These are phyloP conservation scores for Antrozous pallidus DNA, from an alignment of 2,797 vertebrate species.

Conservation along the genomic window DNA sequence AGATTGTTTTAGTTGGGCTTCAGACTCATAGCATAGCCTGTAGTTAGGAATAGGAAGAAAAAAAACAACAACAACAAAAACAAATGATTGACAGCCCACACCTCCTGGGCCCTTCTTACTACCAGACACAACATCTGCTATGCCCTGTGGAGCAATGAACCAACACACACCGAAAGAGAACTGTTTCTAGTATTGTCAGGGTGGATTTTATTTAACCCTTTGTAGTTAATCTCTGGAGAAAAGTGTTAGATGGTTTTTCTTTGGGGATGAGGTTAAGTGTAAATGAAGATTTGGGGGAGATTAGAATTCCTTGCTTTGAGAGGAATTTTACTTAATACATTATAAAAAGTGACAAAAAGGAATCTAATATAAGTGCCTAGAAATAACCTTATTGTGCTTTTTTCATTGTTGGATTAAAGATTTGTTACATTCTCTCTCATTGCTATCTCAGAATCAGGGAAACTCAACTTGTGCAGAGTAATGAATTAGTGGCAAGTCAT, in stretches of 20 bases:
- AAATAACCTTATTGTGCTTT: background rate
- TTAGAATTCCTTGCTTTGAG: constrained; percentile 25
- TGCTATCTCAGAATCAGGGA: background rate
- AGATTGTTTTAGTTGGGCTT: constrained; percentile 86
- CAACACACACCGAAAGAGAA: constrained; percentile 85
- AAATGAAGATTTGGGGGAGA: background rate
- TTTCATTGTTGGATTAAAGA: constrained; percentile 45
- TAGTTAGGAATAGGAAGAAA: constrained; percentile 74
- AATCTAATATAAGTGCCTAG: background rate
- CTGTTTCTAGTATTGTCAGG: constrained; percentile 85
- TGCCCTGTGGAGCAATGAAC: constrained; percentile 88
- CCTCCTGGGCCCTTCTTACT: constrained; percentile 88
- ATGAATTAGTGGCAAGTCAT: background rate
- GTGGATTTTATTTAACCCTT: constrained; percentile 87
- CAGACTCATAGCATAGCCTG: constrained; percentile 85
- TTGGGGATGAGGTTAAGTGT: background rate
- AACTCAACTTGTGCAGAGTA: background rate
- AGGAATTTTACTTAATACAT: background rate
- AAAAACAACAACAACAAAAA: constrained; percentile 48
- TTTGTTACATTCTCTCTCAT: constrained; percentile 2
- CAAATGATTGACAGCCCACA: constrained; percentile 88
- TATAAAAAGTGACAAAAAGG: rapidly evolving
- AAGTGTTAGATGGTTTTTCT: constrained; percentile 65
- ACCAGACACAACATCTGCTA: constrained; percentile 90
- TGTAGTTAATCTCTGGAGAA: constrained; percentile 82